Conservation (phyloP, 2,797 vertebrate genomes). For the Enteromius fasciolatus region DNA sequence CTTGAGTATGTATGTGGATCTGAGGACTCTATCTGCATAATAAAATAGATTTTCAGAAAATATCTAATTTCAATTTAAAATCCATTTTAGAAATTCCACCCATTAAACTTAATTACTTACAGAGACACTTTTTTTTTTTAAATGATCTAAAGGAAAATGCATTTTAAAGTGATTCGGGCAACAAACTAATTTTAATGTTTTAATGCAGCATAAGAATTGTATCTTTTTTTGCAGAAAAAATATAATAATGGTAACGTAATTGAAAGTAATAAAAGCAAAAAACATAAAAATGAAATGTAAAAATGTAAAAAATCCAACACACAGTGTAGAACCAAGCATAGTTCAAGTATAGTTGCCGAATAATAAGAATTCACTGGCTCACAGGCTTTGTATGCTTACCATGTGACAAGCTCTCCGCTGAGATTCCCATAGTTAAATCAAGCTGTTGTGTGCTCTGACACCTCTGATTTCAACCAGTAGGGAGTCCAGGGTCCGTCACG, state of each 20-base stretch:
- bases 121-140: background rate
- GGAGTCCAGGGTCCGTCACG: slow-evolving; percentile 48
- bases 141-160: background rate
- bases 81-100: background rate
- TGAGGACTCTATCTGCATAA: background rate
- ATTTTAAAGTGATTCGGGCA: background rate
- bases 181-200: background rate
- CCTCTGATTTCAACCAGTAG: slow-evolving; percentile 48
- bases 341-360: no score
- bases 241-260: background rate
- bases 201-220: background rate
- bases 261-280: background rate
- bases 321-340: background rate
- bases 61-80: background rate
- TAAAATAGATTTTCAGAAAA: background rate
- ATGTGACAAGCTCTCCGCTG: slow-evolving; percentile 11
- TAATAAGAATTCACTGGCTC: background rate
- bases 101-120: background rate
- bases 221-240: background rate
- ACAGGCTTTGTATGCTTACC: slow-evolving; percentile 18
- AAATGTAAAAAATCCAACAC: background rate
- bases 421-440: slow-evolving; percentile 55
- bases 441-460: slow-evolving; percentile 54
- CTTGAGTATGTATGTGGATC: background rate
- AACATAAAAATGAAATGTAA: no score